Percentiles rank a stretch among this genome's conserved stretches.
These are phyloP conservation scores for Lithophane socia DNA, from an alignment of 2,888 invertebrate species.

Conservation along the genomic window DNA sequence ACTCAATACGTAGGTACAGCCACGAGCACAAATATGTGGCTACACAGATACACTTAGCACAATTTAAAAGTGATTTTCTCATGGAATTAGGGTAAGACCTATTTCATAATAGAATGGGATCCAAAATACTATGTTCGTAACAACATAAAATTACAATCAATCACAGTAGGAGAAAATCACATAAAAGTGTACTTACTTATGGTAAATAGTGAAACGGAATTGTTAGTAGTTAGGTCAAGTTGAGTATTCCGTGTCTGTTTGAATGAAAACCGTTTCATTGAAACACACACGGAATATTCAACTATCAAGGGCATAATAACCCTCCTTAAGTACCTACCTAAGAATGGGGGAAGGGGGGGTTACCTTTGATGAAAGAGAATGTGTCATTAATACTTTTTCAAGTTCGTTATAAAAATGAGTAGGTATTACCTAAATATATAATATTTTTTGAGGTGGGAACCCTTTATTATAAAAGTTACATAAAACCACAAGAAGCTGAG, in stretches of 20 bases:
- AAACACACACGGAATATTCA: too few relatives aligned
- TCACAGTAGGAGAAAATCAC: too few relatives aligned
- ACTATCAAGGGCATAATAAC: too few relatives aligned
- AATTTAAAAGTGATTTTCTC: too few relatives aligned
- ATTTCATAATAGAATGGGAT: too few relatives aligned
- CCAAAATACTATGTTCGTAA: too few relatives aligned
- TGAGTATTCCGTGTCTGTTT: neutral
- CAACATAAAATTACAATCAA: too few relatives aligned
- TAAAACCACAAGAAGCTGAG: constrained; percentile 6
- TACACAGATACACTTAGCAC: too few relatives aligned
- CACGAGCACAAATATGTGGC: too few relatives aligned
- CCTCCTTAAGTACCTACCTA: neutral
- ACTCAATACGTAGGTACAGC: neutral
- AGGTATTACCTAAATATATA: neutral
- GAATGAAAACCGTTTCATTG: constrained; percentile 4
- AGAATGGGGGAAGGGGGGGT: neutral
- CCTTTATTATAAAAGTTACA: constrained; percentile 36
- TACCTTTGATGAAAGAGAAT: constrained; percentile 16
- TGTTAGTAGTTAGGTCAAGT: constrained; percentile 10
- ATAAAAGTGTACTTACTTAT: neutral
- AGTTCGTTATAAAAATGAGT: constrained; percentile 15
- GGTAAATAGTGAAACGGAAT: neutral
- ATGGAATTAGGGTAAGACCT: too few relatives aligned
- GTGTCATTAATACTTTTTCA: constrained; percentile 10
- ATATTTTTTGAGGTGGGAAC: neutral